Evolutionary conservation across 2,797 vertebrate species (phyloP), one percentile per base, ranked within the genome.

Genomic region (Trachurus trachurus): DNA sequence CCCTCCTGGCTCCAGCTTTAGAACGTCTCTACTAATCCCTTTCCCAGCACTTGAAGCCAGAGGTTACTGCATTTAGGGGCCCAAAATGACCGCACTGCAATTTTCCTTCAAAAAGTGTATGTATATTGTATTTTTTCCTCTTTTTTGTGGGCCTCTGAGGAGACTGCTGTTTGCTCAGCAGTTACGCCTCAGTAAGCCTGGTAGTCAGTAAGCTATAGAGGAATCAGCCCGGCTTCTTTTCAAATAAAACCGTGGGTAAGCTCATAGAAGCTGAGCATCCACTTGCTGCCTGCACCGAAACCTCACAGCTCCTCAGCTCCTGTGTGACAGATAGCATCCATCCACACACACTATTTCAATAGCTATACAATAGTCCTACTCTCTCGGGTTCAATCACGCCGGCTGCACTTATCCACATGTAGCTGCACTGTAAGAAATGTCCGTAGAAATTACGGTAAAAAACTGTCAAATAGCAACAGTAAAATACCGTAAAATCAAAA

Each of bases 401-500:
- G 64, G 59, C 61, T 74, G 74, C 86, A 81, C 71, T 78, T 75
- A 78, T 86, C 78, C 70, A 74, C 69, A 54, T 34, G 75, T 52
- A 65, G 34, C 71, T 44, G n/a, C n/a, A n/a, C n/a, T n/a, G n/a
- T n/a, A n/a, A n/a, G n/a, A n/a, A n/a, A n/a, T n/a, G n/a, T n/a
- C n/a, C n/a, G n/a, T n/a, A n/a, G n/a, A n/a, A n/a, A n/a, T n/a
- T n/a, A n/a, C n/a, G n/a, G n/a, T n/a, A n/a, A n/a, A n/a, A n/a
- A n/a, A n/a, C n/a, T n/a, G n/a, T n/a, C n/a, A n/a, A n/a, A n/a
- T n/a, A n/a, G n/a, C n/a, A n/a, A n/a, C n/a, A n/a, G n/a, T n/a
- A n/a, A n/a, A n/a, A n/a, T n/a, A n/a, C n/a, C n/a, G n/a, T n/a
- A n/a, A n/a, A n/a, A n/a, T n/a, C n/a, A n/a, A n/a, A n/a, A n/a